Evolutionary conservation across 1,140 invertebrate species (phyloP).

Genomic region (Paramacrobiotus metropolitanus): DNA sequence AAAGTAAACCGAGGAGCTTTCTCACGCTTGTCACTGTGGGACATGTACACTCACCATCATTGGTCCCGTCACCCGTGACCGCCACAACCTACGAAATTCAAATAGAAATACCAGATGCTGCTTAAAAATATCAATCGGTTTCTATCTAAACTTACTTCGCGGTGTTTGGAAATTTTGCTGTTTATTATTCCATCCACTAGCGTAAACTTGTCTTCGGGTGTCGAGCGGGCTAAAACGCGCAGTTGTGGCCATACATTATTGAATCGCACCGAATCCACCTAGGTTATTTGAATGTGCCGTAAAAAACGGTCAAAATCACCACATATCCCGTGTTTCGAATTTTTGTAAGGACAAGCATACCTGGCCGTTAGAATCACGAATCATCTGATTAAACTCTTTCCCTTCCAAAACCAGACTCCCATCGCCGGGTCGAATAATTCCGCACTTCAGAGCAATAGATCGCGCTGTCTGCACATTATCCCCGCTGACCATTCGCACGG

Average conservation of each 20-base stretch:
- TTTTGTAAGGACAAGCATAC: constrained; percentile 1
- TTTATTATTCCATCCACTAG: constrained; percentile 44
- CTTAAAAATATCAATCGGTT: no score
- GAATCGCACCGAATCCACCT: no score
- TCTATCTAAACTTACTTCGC: no score
- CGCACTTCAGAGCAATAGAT: constrained; percentile 8
- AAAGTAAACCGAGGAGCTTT: no score
- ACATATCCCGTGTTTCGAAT: no score
- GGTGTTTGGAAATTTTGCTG: constrained; percentile 57
- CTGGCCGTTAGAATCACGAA: constrained; percentile 7
- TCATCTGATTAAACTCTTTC: constrained; percentile 10
- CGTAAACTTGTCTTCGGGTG: constrained; percentile 84
- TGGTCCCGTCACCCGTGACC: constrained; percentile 97
- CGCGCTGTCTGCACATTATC: constrained; percentile 16
- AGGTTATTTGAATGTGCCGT: no score
- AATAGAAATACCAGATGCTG: no score
- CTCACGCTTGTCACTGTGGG: no score
- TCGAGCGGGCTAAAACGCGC: constrained; percentile 80
- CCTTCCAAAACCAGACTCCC: constrained; percentile 12
- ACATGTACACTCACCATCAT: no score
- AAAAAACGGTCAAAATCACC: no score
- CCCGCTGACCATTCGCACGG: not conserved
- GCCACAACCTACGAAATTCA: no score
- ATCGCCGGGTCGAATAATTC: constrained; percentile 12
- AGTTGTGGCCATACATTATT: constrained; percentile 95